These are phyloP conservation scores for Rhingia rostrata DNA, from an alignment of 2,888 invertebrate species.

Conservation along the genomic window DNA sequence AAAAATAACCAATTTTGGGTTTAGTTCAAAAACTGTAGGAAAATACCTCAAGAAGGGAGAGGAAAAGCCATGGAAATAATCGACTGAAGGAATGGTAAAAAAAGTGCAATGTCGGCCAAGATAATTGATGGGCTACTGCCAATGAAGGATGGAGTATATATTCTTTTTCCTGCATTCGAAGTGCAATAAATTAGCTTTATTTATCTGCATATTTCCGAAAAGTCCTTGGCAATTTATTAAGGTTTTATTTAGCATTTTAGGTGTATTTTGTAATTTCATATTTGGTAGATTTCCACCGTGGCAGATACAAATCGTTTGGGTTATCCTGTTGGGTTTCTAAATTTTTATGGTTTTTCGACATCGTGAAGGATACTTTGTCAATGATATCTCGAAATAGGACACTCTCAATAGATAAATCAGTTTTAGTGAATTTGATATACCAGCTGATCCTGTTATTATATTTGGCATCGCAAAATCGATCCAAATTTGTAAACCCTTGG, in stretches of 20 bases:
- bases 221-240: constrained; percentile 29
- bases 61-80: constrained; percentile 34
- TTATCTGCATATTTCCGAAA: constrained; percentile 42
- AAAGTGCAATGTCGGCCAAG: constrained; percentile 18
- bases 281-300: too few relatives aligned
- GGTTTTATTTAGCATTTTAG: not conserved
- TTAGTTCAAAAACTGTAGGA: not conserved
- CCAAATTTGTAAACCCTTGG: too few relatives aligned
- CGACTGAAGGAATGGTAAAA: constrained; percentile 1
- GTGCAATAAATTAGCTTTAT: constrained; percentile 45
- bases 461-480: too few relatives aligned
- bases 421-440: too few relatives aligned
- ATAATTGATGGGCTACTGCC: constrained; percentile 53
- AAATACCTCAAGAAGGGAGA: constrained; percentile 54
- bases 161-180: constrained; percentile 1
- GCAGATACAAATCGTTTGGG: too few relatives aligned
- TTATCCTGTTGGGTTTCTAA: too few relatives aligned
- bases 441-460: too few relatives aligned
- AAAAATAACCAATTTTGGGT: constrained; percentile 61
- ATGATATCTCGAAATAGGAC: too few relatives aligned
- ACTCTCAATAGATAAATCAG: too few relatives aligned
- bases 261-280: too few relatives aligned
- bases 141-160: constrained; percentile 34
- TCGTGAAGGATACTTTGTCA: too few relatives aligned
- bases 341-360: too few relatives aligned